phyloP scores from a whole-genome alignment of 2,888 invertebrate species.

The Diarsia dahlii region DNA sequence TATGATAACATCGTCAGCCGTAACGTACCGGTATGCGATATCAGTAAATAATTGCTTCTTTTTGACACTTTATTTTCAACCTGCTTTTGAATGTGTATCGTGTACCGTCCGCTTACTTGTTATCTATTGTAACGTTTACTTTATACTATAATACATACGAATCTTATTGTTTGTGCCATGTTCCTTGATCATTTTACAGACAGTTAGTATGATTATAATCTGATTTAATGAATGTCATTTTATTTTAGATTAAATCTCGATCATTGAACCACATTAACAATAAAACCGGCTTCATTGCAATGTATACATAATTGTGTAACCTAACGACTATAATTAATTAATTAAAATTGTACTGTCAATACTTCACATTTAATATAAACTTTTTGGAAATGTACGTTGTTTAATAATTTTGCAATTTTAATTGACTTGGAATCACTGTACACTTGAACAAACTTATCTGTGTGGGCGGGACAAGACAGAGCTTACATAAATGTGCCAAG shows the following conservation, averaged over 20 bases:
- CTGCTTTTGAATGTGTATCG: slow-evolving; percentile 41
- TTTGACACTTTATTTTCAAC: slow-evolving; percentile 47
- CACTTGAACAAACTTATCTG: background rate
- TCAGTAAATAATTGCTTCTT: slow-evolving; percentile 54
- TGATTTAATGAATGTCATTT: slow-evolving; percentile 22
- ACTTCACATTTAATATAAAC: background rate
- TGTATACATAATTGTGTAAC: background rate
- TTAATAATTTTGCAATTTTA: background rate
- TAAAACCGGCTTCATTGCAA: slow-evolving; percentile 8
- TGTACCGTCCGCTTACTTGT: slow-evolving; percentile 23
- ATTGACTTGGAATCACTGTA: background rate
- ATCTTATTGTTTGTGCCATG: background rate
- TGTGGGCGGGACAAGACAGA: background rate
- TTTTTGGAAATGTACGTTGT: background rate
- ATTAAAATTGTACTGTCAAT: background rate
- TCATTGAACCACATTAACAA: background rate
- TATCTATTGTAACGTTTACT: slow-evolving; percentile 29
- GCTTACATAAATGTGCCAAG: no score
- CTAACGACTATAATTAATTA: background rate
- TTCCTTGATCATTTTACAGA: background rate
- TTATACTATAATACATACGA: background rate
- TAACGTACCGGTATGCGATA: slow-evolving; percentile 61
- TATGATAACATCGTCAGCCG: slow-evolving; percentile 66
- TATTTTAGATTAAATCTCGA: slow-evolving; percentile 14
- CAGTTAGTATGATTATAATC: background rate